Evolutionary conservation across 2,797 vertebrate genomes (phyloP).

Genomic region (Oreochromis grahami): DNA sequence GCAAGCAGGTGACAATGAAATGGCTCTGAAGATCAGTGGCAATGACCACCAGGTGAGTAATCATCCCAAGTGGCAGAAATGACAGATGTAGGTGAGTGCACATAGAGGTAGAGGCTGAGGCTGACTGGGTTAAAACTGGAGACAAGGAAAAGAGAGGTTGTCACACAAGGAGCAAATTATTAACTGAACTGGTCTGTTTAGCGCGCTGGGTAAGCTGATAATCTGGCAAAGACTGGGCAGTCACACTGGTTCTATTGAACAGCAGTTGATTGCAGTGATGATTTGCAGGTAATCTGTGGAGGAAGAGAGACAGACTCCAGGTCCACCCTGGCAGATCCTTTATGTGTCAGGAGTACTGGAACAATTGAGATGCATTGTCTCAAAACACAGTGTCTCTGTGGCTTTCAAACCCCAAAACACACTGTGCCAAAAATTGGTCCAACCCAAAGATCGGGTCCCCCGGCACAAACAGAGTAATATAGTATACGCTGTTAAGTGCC

Average conservation of each 20-base stretch:
- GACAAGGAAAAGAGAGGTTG: not conserved
- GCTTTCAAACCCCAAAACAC: not conserved
- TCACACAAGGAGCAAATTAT: not conserved
- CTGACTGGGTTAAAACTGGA: not conserved
- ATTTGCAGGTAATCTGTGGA: not conserved
- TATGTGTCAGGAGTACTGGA: not conserved
- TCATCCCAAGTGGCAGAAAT: not conserved
- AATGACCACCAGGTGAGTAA: not conserved
- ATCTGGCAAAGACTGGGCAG: not conserved
- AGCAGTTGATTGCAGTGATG: not conserved
- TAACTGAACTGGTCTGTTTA: not conserved
- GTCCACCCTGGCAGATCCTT: not conserved
- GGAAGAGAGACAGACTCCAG: not conserved
- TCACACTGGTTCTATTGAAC: not conserved
- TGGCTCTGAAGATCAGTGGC: not conserved
- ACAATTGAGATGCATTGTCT: not conserved
- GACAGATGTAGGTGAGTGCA: not conserved
- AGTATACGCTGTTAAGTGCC: no score
- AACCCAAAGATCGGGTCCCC: not conserved
- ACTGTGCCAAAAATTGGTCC: not conserved
- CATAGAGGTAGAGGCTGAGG: not conserved
- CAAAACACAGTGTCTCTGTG: not conserved
- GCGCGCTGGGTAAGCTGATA: not conserved
- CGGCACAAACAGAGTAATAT: no score
- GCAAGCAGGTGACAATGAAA: not conserved